A percentile compares a stretch with the other conserved stretches of the same genome.
phyloP scores from a whole-genome alignment of 30 jellyfish, hydroid and myxozoan species.

The Cassiopea andromeda region DNA sequence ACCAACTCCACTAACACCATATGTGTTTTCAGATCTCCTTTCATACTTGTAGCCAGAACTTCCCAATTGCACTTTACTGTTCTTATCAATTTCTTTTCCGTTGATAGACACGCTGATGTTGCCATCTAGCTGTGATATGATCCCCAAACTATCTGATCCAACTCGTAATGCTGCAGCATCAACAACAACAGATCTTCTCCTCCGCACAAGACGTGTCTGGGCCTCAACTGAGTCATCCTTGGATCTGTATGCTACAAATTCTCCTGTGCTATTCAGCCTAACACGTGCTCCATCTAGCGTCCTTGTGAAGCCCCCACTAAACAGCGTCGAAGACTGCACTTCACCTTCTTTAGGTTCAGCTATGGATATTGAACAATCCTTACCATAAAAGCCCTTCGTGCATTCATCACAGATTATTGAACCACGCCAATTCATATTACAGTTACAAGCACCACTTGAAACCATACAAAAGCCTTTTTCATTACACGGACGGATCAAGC shows the following conservation, averaged over 20 bases:
- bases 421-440: constrained; percentile 69
- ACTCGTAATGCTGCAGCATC: constrained; percentile 58
- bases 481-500: constrained; percentile 37
- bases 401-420: constrained; percentile 32
- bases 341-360: not conserved
- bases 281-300: constrained; percentile 66
- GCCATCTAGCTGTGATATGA: constrained; percentile 20
- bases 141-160: constrained; percentile 24
- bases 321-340: constrained; percentile 41
- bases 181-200: constrained; percentile 59
- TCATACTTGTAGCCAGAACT: constrained; percentile 25
- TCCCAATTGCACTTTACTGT: constrained; percentile 3
- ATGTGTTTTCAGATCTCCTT: constrained; percentile 17
- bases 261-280: constrained; percentile 55
- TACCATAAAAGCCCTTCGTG: constrained; percentile 45
- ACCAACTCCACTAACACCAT: constrained; percentile 18
- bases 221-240: constrained; percentile 14
- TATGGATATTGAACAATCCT: constrained; percentile 44
- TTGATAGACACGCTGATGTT: constrained; percentile 40
- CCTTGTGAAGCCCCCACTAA: constrained; percentile 48
- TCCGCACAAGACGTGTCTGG: constrained; percentile 54
- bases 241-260: constrained; percentile 38
- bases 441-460: constrained; percentile 40
- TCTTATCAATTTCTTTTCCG: constrained; percentile 30
- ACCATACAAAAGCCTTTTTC: constrained; percentile 32